A percentile compares a stretch with the other conserved stretches of the same genome.
Conservation (phyloP, 2,113 vertebrate species). For the Hippocampus guttulatus region DNA sequence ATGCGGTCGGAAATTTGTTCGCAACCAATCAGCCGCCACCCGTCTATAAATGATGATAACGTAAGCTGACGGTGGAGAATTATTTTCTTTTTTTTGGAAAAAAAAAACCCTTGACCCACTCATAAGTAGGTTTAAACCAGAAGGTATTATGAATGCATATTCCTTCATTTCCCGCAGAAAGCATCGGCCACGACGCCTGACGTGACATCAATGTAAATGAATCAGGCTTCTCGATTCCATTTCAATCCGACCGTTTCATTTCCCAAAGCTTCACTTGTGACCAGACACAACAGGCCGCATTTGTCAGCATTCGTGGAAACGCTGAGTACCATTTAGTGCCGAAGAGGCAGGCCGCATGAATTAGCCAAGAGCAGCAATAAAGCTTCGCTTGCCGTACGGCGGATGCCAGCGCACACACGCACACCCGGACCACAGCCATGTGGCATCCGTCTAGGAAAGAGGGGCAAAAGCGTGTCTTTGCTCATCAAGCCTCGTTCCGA, state of each 20-base stretch:
- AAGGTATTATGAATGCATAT: background rate
- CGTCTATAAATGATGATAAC: background rate
- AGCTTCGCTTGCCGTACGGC: background rate
- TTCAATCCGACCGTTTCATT: background rate
- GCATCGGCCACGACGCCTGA: background rate
- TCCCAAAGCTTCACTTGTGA: background rate
- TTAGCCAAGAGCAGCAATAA: background rate
- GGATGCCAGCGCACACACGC: background rate
- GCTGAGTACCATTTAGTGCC: background rate
- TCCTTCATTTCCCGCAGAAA: background rate
- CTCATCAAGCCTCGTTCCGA: conserved; percentile 69
- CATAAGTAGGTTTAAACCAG: background rate
- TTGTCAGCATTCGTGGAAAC: background rate
- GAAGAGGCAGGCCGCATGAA: background rate
- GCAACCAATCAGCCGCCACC: background rate
- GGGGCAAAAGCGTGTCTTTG: conserved; percentile 34
- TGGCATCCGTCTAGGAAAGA: conserved; percentile 28
- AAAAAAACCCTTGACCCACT: background rate
- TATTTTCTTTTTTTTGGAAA: no score
- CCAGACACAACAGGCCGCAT: background rate
- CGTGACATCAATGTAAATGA: background rate
- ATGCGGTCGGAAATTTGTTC: background rate
- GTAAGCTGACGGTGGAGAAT: background rate
- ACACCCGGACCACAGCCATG: conserved; percentile 20
- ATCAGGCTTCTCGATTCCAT: background rate